phyloP scores from a whole-genome alignment of 1,140 invertebrate genomes.

The Lepidurus arcticus region DNA sequence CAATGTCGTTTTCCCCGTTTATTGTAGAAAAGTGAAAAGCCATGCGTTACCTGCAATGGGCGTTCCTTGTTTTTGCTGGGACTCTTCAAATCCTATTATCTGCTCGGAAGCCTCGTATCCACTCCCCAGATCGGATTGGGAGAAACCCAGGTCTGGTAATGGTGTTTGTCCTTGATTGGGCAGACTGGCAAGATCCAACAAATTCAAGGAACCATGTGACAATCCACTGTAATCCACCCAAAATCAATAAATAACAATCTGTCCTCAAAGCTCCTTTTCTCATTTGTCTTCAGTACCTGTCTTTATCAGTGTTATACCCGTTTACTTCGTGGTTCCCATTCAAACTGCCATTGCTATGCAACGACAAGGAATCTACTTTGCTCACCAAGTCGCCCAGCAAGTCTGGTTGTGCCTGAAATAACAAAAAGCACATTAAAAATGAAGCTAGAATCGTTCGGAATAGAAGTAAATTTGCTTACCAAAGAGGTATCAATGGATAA shows the following conservation, averaged over 20 bases:
- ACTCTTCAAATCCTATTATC: conserved; percentile 16
- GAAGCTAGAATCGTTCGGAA: background rate
- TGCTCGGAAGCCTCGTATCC: background rate
- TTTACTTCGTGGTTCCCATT: conserved; percentile 5
- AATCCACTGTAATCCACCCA: background rate
- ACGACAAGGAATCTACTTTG: conserved; percentile 22
- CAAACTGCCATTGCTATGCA: background rate
- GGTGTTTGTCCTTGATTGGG: conserved; percentile 3
- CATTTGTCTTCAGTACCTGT: background rate
- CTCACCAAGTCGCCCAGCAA: conserved; percentile 31
- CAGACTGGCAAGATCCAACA: background rate
- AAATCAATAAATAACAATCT: background rate
- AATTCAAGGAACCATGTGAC: background rate
- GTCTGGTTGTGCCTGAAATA: conserved; percentile 25
- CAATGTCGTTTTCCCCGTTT: no score
- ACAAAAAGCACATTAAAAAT: background rate
- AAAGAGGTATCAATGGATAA: background rate
- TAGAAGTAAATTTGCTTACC: background rate
- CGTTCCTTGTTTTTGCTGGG: conserved; percentile 13
- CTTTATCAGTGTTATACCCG: conserved; percentile 13
- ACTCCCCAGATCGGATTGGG: conserved; percentile 7
- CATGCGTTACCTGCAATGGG: background rate
- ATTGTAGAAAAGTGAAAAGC: background rate
- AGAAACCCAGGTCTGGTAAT: conserved; percentile 2
- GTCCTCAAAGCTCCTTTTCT: background rate